These are phyloP conservation scores for Dendroctonus ponderosae DNA, from an alignment of 1,140 invertebrate genomes.

Conservation along the genomic window DNA sequence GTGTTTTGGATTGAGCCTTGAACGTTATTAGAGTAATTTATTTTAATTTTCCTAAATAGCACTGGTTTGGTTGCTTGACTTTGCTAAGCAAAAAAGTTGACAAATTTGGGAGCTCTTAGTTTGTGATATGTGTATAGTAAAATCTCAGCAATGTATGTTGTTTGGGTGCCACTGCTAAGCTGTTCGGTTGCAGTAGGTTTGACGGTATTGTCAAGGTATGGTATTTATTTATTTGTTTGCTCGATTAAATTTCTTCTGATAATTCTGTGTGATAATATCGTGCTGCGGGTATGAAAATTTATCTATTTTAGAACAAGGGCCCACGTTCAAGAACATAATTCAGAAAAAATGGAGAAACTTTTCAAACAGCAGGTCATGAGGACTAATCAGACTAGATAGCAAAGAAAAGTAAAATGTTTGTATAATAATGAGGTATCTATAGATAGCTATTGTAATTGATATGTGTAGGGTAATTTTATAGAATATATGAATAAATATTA, in stretches of 20 bases:
- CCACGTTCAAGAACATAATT: slow-evolving; percentile 11
- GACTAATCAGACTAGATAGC: too few relatives aligned
- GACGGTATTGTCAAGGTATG: slow-evolving; percentile 19
- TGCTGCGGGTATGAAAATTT: not conserved
- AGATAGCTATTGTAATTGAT: too few relatives aligned
- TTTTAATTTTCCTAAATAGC: slow-evolving; percentile 8
- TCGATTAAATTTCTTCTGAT: slow-evolving; percentile 9
- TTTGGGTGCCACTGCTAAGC: slow-evolving; percentile 19
- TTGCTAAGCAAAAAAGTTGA: too few relatives aligned
- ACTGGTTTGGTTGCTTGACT: not conserved
- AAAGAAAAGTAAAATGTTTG: too few relatives aligned
- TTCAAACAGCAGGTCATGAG: too few relatives aligned
- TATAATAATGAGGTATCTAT: too few relatives aligned
- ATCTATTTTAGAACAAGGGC: slow-evolving; percentile 15
- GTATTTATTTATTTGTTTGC: slow-evolving; percentile 6
- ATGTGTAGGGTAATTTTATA: too few relatives aligned
- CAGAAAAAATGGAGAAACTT: slow-evolving; percentile 5
- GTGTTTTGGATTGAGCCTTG: slow-evolving; percentile 17
- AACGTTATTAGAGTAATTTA: slow-evolving; percentile 7
- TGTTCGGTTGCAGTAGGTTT: slow-evolving; percentile 10
- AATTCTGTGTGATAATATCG: too few relatives aligned
- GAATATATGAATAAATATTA: too few relatives aligned
- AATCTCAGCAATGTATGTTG: slow-evolving; percentile 4
- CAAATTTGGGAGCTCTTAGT: too few relatives aligned
- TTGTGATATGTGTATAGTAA: too few relatives aligned